Percentiles rank a stretch among this genome's conserved stretches.
Conservation (phyloP, 2,888 invertebrate genomes). For the Meteorus cinctellus region DNA sequence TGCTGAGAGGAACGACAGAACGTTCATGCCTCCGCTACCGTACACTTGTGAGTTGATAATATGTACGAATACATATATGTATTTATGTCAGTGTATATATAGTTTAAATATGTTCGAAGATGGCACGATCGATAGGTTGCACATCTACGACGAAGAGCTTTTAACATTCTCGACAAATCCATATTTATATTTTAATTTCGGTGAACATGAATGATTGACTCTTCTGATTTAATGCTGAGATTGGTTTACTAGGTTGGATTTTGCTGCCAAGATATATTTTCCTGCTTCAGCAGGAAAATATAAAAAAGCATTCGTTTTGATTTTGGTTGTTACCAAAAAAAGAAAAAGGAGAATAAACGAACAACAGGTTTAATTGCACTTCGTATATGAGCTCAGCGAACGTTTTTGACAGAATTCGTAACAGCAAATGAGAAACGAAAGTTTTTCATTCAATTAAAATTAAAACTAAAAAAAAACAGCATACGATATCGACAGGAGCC, state of each 20-base stretch:
- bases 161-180: background rate
- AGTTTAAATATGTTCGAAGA: background rate
- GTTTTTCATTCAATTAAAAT: background rate
- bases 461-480: background rate
- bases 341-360: no score
- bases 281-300: no score
- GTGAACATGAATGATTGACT: background rate
- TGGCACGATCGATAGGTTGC: background rate
- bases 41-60: constrained; percentile 24
- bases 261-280: no score
- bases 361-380: no score
- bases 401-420: background rate
- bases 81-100: no score
- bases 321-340: no score
- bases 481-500: constrained; percentile 14
- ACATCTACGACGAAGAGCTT: background rate
- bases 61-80: background rate
- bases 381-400: no score
- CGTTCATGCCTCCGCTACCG: background rate
- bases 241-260: no score
- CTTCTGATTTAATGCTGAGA: no score
- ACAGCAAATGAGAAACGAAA: background rate
- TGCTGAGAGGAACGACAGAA: background rate
- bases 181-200: background rate
- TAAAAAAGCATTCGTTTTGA: no score